These are phyloP conservation scores for Poeciliopsis presidionis DNA, from an alignment of 2,797 vertebrate genomes.

Conservation along the genomic window DNA sequence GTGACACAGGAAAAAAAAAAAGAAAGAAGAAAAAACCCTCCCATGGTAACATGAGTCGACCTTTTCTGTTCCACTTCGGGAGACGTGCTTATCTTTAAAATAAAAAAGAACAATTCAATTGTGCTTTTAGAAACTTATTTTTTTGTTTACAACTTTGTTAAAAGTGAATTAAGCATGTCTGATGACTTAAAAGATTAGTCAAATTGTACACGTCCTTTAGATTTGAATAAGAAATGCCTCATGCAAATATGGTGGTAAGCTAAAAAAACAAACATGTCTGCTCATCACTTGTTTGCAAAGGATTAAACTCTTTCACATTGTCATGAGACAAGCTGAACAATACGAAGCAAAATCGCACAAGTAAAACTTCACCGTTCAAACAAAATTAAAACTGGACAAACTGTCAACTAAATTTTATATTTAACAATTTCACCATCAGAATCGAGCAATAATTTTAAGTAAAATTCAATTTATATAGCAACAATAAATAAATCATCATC, in stretches of 20 bases:
- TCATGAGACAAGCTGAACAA: neutral
- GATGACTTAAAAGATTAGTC: neutral
- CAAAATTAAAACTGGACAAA: neutral
- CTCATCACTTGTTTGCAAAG: neutral
- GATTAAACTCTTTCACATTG: neutral
- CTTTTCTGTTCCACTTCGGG: neutral
- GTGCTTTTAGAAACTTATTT: neutral
- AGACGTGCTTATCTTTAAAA: neutral
- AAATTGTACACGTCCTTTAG: neutral
- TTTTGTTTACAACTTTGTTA: neutral
- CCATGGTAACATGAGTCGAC: neutral
- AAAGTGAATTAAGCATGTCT: neutral
- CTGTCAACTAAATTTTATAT: neutral
- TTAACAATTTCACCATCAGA: neutral
- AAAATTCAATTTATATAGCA: neutral
- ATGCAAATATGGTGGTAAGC: neutral
- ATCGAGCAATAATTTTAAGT: neutral
- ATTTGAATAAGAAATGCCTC: neutral
- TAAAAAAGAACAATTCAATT: neutral
- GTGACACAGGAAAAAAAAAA: neutral
- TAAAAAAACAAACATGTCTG: neutral
- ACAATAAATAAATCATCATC: neutral
- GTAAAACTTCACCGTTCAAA: neutral
- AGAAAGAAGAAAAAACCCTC: neutral
- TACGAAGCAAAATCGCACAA: neutral